A percentile compares a stretch with the other conserved stretches of the same genome.
Conservation (phyloP, 2,888 invertebrate species). For the Andrena flavipes region DNA sequence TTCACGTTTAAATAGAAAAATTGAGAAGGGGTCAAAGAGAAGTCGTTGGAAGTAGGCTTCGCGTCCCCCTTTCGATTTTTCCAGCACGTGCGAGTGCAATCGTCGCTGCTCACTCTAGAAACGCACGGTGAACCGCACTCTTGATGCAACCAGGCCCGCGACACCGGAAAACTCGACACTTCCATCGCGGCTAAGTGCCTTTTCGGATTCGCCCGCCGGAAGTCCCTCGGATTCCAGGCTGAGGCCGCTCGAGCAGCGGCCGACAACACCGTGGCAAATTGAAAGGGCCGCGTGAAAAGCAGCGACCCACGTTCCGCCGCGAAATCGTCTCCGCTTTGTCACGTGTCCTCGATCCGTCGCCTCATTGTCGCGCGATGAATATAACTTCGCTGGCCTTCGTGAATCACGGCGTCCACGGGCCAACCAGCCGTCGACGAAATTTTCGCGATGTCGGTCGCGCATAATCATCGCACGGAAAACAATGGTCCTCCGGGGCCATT, state of each 20-base stretch:
- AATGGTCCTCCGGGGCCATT: slow-evolving; percentile 71
- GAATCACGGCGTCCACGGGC: slow-evolving; percentile 60
- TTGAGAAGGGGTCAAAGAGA: too few species aligned
- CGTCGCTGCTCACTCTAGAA: neutral
- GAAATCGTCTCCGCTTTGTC: slow-evolving; percentile 40
- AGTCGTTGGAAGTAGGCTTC: neutral
- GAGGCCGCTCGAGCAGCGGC: slow-evolving; percentile 26
- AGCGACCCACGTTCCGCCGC: slow-evolving; percentile 38
- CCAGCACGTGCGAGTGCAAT: neutral
- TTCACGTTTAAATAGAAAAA: too few species aligned
- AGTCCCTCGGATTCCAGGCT: slow-evolving; percentile 67
- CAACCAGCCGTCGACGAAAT: slow-evolving; percentile 45
- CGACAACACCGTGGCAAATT: neutral
- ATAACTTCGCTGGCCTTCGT: slow-evolving; percentile 48
- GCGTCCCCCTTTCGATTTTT: neutral
- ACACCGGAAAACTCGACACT: slow-evolving; percentile 58
- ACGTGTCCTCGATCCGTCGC: slow-evolving; percentile 60
- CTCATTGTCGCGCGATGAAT: slow-evolving; percentile 67
- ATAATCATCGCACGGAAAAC: slow-evolving; percentile 69
- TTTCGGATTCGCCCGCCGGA: slow-evolving; percentile 76
- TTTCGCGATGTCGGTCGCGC: slow-evolving; percentile 65
- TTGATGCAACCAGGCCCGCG: slow-evolving; percentile 8
- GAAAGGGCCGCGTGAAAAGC: slow-evolving; percentile 24
- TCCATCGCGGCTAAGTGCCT: slow-evolving; percentile 75
- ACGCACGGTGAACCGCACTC: neutral